phyloP scores from a whole-genome alignment of 2,113 vertebrate species.

The Lophotis ruficrista region DNA sequence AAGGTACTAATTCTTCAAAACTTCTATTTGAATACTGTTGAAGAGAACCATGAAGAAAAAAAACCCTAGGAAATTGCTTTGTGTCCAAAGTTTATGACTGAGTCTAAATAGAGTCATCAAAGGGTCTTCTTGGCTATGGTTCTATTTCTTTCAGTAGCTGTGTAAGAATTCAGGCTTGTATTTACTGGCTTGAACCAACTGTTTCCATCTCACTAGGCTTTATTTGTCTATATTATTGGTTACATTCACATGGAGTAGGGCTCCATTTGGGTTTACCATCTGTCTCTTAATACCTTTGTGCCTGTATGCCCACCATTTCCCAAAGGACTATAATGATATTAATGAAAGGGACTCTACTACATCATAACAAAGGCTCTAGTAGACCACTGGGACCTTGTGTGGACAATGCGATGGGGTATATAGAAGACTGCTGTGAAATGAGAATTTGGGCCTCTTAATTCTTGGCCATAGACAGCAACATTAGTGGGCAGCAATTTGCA shows the following conservation, averaged over 20 bases:
- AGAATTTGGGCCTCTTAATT: not conserved
- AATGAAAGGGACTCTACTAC: not conserved
- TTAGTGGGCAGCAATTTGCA: not conserved
- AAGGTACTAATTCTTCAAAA: not conserved
- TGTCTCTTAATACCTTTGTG: not conserved
- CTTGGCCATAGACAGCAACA: not conserved
- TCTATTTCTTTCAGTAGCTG: not conserved
- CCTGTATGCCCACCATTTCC: not conserved
- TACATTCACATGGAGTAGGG: not conserved
- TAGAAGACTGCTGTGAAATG: not conserved
- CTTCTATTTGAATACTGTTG: not conserved
- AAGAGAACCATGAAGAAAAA: not conserved
- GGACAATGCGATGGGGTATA: not conserved
- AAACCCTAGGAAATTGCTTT: not conserved
- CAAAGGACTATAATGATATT: not conserved
- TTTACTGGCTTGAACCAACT: not conserved
- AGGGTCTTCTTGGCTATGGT: not conserved
- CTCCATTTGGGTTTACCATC: not conserved
- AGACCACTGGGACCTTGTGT: not conserved
- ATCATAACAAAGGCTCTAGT: not conserved
- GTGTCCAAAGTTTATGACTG: not conserved
- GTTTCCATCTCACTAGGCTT: not conserved
- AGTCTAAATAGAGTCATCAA: not conserved
- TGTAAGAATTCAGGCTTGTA: not conserved
- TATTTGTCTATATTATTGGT: not conserved